phyloP scores from a whole-genome alignment of 2,797 vertebrate genomes.

The Nannoperca australis region DNA sequence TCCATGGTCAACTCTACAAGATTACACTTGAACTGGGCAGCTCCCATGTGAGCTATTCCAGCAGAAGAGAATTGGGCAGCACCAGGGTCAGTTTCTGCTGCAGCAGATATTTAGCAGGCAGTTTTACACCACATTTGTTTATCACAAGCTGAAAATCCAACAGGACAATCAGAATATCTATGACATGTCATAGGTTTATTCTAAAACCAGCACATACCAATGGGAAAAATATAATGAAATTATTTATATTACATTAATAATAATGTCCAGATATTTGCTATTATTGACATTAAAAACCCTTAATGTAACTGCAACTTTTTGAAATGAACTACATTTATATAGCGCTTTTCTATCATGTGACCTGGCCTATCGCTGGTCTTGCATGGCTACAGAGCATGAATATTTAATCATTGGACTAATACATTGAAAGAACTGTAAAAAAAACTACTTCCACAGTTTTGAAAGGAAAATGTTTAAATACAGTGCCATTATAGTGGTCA shows the following conservation, averaged over 20 bases:
- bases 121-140: conserved; percentile 22
- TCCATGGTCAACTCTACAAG: conserved; percentile 42
- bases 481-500: not conserved
- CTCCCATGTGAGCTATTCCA: conserved; percentile 32
- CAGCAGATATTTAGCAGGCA: conserved; percentile 4
- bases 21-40: conserved; percentile 64
- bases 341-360: not conserved
- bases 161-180: not conserved
- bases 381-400: not conserved
- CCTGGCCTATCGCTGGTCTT: no score
- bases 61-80: conserved; percentile 1
- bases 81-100: conserved; percentile 11
- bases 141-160: not conserved
- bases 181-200: not conserved
- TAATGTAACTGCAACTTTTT: not conserved
- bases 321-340: not conserved
- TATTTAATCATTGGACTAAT: not conserved
- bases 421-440: not conserved
- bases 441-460: not conserved
- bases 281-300: not conserved
- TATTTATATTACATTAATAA: not conserved
- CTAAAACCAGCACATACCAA: not conserved
- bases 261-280: not conserved
- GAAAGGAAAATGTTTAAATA: not conserved
- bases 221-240: not conserved